Base-by-base conservation (phyloP, 2,113 vertebrate genomes). In the Greenwoodochromis staneri region DNA sequence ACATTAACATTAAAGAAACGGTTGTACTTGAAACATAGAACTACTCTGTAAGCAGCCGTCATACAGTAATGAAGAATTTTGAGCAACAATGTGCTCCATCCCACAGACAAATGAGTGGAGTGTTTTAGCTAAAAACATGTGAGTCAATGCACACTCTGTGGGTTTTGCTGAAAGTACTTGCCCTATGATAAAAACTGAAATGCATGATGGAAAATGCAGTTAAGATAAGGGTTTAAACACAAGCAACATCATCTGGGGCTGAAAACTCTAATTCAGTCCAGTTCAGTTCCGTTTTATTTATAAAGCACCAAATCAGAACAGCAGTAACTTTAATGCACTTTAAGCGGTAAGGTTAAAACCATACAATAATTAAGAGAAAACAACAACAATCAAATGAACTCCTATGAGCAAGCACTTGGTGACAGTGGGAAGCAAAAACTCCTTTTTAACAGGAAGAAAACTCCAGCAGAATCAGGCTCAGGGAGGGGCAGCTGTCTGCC, bases 11-110 rank as follows among this genome's bases (percentile, higher is more conserved):
- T 12, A 17, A 87, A 87, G 51, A 73, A 73, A 53, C 5, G 34
- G 63, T 89, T 91, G 83, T 45, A 49, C 80, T 63, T 87, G 47
- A 81, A 88, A 86, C 24, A n/a, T 4, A 80, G 88, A 88, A 57
- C 54, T 13, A 45, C 76, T 83, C 51, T n/a, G 11, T 6, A 8
- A 24, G 49, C 12, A 53, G 8, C 4, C 2, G 9, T 53, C 21
- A 16, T 9, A 6, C 66, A 54, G 38, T 85, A 24, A 83, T 80
- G 36, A 84, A 86, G 69, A 17, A 42, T 45, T 59, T 3, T 14
- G 2, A 49, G 31, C n/a, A 24, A 12, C 14, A n/a, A 73, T 42
- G 21, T 73, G 38, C 13, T 73, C 69, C 45, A 31, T n/a, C 27
- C 42, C 5, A 76, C 24, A 76, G 42, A 49, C 6, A 49, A 76